Conservation (phyloP, 1,140 invertebrate species). For the Pararge aegeria region DNA sequence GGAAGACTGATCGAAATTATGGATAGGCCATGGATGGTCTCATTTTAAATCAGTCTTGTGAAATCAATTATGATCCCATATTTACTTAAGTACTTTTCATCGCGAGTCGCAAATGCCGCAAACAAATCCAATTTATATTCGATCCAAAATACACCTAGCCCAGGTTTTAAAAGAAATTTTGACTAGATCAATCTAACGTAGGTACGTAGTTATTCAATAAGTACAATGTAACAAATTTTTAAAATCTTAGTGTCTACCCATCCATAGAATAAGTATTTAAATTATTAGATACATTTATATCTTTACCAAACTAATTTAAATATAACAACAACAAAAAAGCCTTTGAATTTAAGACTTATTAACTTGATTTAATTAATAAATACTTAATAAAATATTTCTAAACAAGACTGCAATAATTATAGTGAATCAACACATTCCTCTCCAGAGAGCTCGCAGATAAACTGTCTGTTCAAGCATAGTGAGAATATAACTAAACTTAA, state of each 20-base stretch:
- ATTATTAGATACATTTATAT: background rate
- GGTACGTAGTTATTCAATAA: slow-evolving; percentile 36
- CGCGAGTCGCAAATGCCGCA: too few relatives aligned
- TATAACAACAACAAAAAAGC: background rate
- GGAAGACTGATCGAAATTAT: slow-evolving; percentile 1
- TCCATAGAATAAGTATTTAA: background rate
- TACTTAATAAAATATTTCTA: background rate
- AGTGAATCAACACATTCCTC: slow-evolving; percentile 9
- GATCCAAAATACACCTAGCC: too few relatives aligned
- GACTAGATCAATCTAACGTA: slow-evolving; percentile 54
- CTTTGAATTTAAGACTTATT: background rate
- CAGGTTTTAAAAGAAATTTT: slow-evolving; percentile 11
- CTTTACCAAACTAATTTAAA: background rate
- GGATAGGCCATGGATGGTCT: background rate
- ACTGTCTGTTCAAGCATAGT: slow-evolving; percentile 29
- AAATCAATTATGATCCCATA: background rate
- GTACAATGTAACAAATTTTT: slow-evolving; percentile 33
- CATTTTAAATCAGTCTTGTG: slow-evolving; percentile 8
- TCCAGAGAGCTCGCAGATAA: slow-evolving; percentile 21
- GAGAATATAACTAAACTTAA: background rate
- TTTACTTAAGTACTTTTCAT: slow-evolving; percentile 2
- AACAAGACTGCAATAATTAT: background rate
- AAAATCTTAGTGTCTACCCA: slow-evolving; percentile 49
- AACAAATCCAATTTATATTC: too few relatives aligned
- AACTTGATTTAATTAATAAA: background rate